Evolutionary conservation across 2,797 vertebrate species (phyloP), one percentile per base, ranked within the genome.

Genomic region (Rhynchotus rufescens): DNA sequence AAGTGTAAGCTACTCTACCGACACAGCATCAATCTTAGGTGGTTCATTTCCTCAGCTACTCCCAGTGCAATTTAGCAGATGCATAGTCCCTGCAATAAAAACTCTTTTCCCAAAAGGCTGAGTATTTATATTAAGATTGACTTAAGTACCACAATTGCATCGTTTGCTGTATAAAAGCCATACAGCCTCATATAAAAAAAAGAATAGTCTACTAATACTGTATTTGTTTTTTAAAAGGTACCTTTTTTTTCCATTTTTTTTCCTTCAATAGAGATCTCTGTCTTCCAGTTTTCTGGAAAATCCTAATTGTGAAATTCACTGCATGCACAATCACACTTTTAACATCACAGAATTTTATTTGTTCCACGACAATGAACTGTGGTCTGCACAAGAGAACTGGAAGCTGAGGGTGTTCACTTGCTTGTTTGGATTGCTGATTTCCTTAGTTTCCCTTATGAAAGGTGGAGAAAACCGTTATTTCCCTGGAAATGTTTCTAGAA

Each of bases 41-140:
- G 87, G 95, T 90, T 95, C 51, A 84, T 93, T 82, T 92, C 45
- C 47, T 89, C 68, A 78, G 80, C 32, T 67, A 52, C 65, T 94
- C 49, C 62, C 36, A 87, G 20, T 15, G 64, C 54, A 88, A 87
- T 92, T 88, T 83, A 93, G n/a, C 42, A 69, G 86, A 78, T 79
- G 75, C 59, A 42, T n/a, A 89, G 68, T 64, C 66, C 76, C 52
- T 86, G 60, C 51, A 88, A 84, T 82, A 93, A 96, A 88, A 86
- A 28, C 7, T 20, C 26, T 62, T 86, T 74, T 80, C 62, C 69
- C 67, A 45, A 87, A 88, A 84, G 84, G 22, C 68, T 87, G 66
- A 80, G 45, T 89, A 74, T 92, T 91, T 95, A 45, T 80, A 66
- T 40, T 69, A 32, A 89, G 36, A 78, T 62, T 20, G 67, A 80